Evolutionary conservation across 2,888 invertebrate genomes (phyloP).

Genomic region (Drosophila mercatorum): DNA sequence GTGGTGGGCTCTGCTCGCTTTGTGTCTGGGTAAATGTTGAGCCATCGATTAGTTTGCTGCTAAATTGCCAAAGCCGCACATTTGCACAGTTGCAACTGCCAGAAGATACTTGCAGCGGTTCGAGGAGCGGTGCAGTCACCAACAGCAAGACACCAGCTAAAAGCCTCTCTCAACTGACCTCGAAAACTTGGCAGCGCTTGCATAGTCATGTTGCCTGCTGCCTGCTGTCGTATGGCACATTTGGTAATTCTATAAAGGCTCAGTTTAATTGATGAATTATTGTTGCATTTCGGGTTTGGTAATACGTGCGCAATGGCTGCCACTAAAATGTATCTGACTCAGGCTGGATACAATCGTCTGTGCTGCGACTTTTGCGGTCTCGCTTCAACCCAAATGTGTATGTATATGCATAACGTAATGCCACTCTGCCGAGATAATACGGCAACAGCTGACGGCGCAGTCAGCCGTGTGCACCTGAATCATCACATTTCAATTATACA

Average conservation of each 20-base stretch:
- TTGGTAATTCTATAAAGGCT: slow-evolving; percentile 63
- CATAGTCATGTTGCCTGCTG: slow-evolving; percentile 26
- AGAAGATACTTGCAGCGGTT: slow-evolving; percentile 6
- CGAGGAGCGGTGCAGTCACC: slow-evolving; percentile 8
- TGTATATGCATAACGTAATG: slow-evolving; percentile 21
- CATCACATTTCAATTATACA: slow-evolving; percentile 74
- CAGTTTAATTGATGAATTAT: slow-evolving; percentile 75
- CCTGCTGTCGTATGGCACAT: slow-evolving; percentile 28
- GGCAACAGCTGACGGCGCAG: slow-evolving; percentile 43
- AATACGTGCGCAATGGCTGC: neutral
- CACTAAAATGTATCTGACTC: slow-evolving; percentile 33
- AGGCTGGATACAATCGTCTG: slow-evolving; percentile 19
- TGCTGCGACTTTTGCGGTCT: slow-evolving; percentile 53
- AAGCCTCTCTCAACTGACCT: slow-evolving; percentile 46
- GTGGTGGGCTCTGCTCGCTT: slow-evolving; percentile 52
- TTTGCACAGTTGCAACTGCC: slow-evolving; percentile 37
- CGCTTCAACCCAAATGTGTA: slow-evolving; percentile 27
- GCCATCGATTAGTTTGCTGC: slow-evolving; percentile 75
- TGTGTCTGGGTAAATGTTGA: slow-evolving; percentile 79
- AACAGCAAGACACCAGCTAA: slow-evolving; percentile 33
- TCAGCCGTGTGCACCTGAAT: slow-evolving; percentile 59
- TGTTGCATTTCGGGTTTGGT: slow-evolving; percentile 35
- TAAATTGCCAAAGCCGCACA: slow-evolving; percentile 75
- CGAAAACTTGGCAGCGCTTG: slow-evolving; percentile 61
- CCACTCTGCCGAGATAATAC: slow-evolving; percentile 17